Evolutionary conservation across 2,797 vertebrate species (phyloP).

Genomic region (Chiloscyllium punctatum): DNA sequence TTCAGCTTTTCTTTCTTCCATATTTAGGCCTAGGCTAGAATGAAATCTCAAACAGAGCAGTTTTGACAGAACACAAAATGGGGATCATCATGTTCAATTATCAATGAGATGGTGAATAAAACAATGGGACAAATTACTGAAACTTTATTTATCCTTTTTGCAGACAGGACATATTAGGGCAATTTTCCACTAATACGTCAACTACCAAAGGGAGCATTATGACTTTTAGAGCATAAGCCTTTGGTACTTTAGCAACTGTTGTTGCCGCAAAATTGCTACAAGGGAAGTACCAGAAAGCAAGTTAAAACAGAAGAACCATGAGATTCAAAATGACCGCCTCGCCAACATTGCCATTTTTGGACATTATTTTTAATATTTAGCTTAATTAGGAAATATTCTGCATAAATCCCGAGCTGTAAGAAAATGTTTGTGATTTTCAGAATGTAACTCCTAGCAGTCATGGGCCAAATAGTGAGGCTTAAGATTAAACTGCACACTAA

Average conservation of each 20-base stretch:
- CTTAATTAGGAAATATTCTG: neutral
- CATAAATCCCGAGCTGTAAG: neutral
- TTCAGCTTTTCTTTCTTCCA: too few relatives aligned
- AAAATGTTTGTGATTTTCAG: neutral
- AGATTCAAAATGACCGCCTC: neutral
- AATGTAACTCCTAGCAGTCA: neutral
- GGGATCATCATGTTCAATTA: neutral
- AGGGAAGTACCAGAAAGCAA: neutral
- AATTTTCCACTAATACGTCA: neutral
- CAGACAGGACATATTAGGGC: neutral
- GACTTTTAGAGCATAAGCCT: neutral
- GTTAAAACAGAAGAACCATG: neutral
- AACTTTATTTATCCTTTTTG: neutral
- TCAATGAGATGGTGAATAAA: too few relatives aligned
- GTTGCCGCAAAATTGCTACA: neutral
- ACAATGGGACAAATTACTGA: neutral
- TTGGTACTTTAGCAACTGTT: neutral
- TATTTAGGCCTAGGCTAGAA: too few relatives aligned
- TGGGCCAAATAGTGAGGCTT: neutral
- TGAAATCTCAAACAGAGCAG: too few relatives aligned
- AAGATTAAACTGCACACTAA: neutral
- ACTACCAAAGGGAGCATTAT: too few relatives aligned
- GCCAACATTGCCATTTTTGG: neutral
- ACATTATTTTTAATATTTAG: neutral
- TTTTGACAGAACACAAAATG: neutral